These are phyloP conservation scores for Cynopterus sphinx DNA, from an alignment of 2,797 vertebrate species.

Conservation along the genomic window DNA sequence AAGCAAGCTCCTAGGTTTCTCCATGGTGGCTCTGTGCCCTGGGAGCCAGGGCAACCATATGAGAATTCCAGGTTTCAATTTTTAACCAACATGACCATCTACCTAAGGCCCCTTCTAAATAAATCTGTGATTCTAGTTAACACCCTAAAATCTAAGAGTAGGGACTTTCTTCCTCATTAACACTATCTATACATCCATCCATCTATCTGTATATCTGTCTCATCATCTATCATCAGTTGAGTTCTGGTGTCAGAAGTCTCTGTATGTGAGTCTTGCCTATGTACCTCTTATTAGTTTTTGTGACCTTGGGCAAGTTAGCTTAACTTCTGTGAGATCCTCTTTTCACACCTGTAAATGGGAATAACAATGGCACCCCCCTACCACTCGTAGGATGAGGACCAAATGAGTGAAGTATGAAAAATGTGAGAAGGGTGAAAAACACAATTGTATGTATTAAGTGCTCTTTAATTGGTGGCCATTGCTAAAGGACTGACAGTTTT, in stretches of 20 bases:
- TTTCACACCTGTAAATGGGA: not conserved
- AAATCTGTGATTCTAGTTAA: constrained; percentile 1
- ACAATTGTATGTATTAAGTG: not conserved
- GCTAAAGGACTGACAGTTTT: not conserved
- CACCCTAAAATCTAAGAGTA: not conserved
- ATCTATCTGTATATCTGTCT: not conserved
- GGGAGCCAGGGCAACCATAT: not conserved
- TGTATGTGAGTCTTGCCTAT: not conserved
- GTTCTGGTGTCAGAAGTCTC: not conserved
- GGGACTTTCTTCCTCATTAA: not conserved
- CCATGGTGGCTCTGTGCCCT: not conserved
- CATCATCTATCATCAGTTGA: not conserved
- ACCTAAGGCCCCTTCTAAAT: not conserved
- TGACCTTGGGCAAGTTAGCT: not conserved
- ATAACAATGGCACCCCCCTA: not conserved
- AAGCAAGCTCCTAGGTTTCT: not conserved
- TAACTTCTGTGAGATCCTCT: not conserved
- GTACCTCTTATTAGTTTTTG: not conserved
- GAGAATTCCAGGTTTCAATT: constrained; percentile 17
- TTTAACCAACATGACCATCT: not conserved
- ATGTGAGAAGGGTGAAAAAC: not conserved
- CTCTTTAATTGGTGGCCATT: not conserved
- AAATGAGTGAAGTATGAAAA: not conserved
- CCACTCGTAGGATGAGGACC: not conserved
- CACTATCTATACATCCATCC: not conserved